Evolutionary conservation across 2,888 invertebrate genomes (phyloP), one percentile per base, ranked within the genome.

Genomic region (Myopa tessellatipennis): DNA sequence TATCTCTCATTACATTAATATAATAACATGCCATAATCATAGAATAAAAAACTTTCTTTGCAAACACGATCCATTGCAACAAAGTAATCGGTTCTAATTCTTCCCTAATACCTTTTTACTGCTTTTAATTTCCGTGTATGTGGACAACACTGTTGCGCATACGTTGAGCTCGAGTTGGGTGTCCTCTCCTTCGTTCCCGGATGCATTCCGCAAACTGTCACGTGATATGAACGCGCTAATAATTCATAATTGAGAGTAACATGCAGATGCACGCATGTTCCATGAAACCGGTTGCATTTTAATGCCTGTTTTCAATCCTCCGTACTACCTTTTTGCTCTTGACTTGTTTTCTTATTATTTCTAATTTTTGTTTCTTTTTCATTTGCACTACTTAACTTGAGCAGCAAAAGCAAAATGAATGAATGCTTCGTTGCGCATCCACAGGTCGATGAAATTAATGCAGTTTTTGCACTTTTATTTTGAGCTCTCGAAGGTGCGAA

Each of bases 221-320:
- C 58, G 75, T 75, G 75, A 75, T 75, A 60, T 75, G 75, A 65
- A 52, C 60, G 68, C 74, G 75, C 69, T 75, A 69, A 75, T 75
- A 68, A 75, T 69, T 75, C 75, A 75, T 75, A 75, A 75, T 75
- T 60, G 75, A 52, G 70, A 69, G 69, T 45, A 68, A 69, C 69
- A 60, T 58, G 69, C 68, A 75, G 58, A 69, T 60, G 69, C 75
- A 73, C 73, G 73, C 73, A 73, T 73, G 63, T 36, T 18, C 50
- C 70, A 34, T 8, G 65, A 65, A 65, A 65, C 65, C 65, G 65
- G 65, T 34, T 65, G 65, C 34, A 65, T 65, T 65, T 65, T 38
- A 65, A 65, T 65, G 36, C 65, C 34, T 65, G n/a, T 65, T 61
- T 38, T 65, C 14, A n/a, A 1, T 14, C 3, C 10, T n/a, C n/a